A percentile compares a stretch with the other conserved stretches of the same genome.
Evolutionary conservation across 1,140 invertebrate species (phyloP).

Genomic region (Drosophila ficusphila): DNA sequence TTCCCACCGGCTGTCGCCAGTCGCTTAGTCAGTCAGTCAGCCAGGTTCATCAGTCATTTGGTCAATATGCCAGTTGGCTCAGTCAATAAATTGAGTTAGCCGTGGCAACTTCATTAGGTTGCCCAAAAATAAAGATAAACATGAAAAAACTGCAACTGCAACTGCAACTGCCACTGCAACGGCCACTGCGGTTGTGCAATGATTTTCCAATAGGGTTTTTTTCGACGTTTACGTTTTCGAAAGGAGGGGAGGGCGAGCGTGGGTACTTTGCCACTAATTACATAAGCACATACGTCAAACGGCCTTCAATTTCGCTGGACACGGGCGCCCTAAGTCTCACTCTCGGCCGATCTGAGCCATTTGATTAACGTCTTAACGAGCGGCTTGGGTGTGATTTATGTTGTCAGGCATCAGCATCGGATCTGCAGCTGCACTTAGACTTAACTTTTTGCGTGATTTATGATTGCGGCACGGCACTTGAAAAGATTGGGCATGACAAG

Average conservation of each 20-base stretch:
- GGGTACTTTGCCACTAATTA: slow-evolving; percentile 64
- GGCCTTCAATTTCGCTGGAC: slow-evolving; percentile 70
- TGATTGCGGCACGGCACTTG: slow-evolving; percentile 63
- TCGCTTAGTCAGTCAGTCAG: slow-evolving; percentile 21
- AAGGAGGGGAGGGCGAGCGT: background rate
- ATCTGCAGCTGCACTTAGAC: slow-evolving; percentile 50
- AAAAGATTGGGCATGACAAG: slow-evolving; percentile 69
- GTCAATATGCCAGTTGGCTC: slow-evolving; percentile 56
- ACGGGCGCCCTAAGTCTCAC: slow-evolving; percentile 34
- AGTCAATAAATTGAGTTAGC: slow-evolving; percentile 75
- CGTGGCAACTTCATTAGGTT: slow-evolving; percentile 69
- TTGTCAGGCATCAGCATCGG: slow-evolving; percentile 50
- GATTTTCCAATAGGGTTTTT: slow-evolving; percentile 40
- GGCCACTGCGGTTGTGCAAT: slow-evolving; percentile 52
- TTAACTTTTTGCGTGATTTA: slow-evolving; percentile 68
- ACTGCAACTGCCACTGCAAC: slow-evolving; percentile 23
- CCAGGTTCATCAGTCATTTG: slow-evolving; percentile 62
- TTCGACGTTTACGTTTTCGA: no score
- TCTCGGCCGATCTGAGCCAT: slow-evolving; percentile 53
- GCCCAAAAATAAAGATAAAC: slow-evolving; percentile 58
- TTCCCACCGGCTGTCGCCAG: slow-evolving; percentile 68
- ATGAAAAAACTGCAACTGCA: slow-evolving; percentile 31
- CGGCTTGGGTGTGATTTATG: slow-evolving; percentile 73
- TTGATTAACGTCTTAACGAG: slow-evolving; percentile 80
- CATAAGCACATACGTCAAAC: slow-evolving; percentile 62